Base-by-base conservation (phyloP, 37 sponge, comb jelly and placozoan genomes). In the Chondrosia reniformis region DNA sequence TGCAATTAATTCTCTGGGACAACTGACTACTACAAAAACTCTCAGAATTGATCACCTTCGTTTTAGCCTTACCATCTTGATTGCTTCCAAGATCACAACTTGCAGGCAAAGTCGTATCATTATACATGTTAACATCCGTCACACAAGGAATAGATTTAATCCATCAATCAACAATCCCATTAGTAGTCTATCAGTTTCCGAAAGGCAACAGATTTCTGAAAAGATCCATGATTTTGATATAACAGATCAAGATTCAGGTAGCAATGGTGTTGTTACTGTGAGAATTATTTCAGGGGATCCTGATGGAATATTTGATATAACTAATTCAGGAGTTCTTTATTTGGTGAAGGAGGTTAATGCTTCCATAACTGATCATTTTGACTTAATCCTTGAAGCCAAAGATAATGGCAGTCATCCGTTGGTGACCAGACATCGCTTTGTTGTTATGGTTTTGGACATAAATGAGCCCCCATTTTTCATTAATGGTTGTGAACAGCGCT, bases 401-500 rank as follows among this genome's bases (percentile, higher is more conserved):
- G 72, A 69, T 25, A 34, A 7, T 69, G 72, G 72, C 2, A 36
- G 15, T 21, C 72, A 41, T 6, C 8, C 9, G 43, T 44, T 34
- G n/a, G 9, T 22, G n/a, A 17, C 43, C 1, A 36, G 72, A 40
- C 41, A 40, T 24, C 2, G 10, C 10, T 69, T 69, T 25, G 9
- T 38, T 1, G 43, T 39, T 2, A 40, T 2, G 9, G 39, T 69
- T 36, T 22, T 69, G 2, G 72, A 69, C 24, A 44, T 43, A 40
- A 39, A 69, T 40, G 72, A 69, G n/a, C 72, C 43, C 24, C 72
- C 72, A 0, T n/a, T 24, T 1, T 69, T 40, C 43, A 34, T 69
- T 34, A 2, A 69, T 41, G 2, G 8, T 34, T 69, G 72, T 40
- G 72, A 41, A 21, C 72, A 69, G 9, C 31, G 17, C n/a, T 13